Conservation (phyloP, 1,140 invertebrate genomes). For the Scaptomyza pallida region DNA sequence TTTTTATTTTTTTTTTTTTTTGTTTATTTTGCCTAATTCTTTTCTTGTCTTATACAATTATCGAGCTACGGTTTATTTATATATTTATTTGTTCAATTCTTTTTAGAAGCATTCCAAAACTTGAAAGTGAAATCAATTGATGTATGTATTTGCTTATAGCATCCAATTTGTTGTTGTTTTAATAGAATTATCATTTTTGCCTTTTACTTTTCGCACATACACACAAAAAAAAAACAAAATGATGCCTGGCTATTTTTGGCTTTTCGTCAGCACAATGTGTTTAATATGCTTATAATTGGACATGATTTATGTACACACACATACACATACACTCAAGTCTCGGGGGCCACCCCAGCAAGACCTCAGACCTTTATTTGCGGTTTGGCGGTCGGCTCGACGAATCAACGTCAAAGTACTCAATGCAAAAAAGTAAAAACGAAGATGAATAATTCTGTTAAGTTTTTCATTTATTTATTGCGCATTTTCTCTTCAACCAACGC, state of each 20-base stretch:
- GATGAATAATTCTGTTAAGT: constrained; percentile 35
- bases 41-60: background rate
- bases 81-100: too few relatives aligned
- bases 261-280: constrained; percentile 36
- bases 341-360: background rate
- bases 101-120: too few relatives aligned
- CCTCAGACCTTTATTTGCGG: constrained; percentile 12
- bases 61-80: background rate
- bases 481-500: background rate
- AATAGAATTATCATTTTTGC: constrained; percentile 8
- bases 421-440: constrained; percentile 2
- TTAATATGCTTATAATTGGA: constrained; percentile 50
- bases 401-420: constrained; percentile 32
- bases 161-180: too few relatives aligned
- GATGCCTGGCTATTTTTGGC: constrained; percentile 32
- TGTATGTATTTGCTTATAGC: background rate
- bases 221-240: too few relatives aligned
- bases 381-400: background rate
- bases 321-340: background rate
- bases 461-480: constrained; percentile 23
- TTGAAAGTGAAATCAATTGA: background rate
- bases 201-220: constrained; percentile 25
- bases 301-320: constrained; percentile 37
- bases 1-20: background rate
- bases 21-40: constrained; percentile 25